Evolutionary conservation across 2,888 invertebrate genomes (phyloP).

Genomic region (Cremastinae sp.): DNA sequence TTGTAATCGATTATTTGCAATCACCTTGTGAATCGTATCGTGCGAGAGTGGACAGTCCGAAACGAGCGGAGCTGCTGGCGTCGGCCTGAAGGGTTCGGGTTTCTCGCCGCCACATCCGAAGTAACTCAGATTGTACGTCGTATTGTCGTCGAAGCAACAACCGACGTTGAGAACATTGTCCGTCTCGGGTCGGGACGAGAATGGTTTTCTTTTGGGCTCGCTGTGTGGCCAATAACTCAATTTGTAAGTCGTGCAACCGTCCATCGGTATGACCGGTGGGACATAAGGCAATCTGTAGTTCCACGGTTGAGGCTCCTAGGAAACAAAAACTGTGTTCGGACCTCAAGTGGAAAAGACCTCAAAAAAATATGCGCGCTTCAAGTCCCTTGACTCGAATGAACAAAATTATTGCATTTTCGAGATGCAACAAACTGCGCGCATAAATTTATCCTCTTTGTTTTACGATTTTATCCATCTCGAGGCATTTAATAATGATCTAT

Average conservation of each 20-base stretch:
- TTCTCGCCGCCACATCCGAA: conserved; percentile 72
- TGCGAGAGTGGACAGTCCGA: conserved; percentile 71
- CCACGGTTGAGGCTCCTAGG: conserved; percentile 72
- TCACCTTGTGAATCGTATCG: conserved; percentile 73
- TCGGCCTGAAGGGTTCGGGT: conserved; percentile 65
- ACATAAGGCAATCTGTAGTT: conserved; percentile 65
- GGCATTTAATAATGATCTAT: no score
- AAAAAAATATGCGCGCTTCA: no score
- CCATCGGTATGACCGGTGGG: conserved; percentile 70
- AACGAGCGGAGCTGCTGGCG: conserved; percentile 63
- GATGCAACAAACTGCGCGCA: no score
- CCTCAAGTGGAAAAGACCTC: no score
- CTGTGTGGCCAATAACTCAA: conserved; percentile 76
- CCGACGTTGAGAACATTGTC: conserved; percentile 73
- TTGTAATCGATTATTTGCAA: not conserved
- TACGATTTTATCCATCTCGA: no score
- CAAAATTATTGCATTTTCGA: no score
- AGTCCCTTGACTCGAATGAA: no score
- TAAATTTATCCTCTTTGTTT: no score
- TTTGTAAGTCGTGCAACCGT: conserved; percentile 74
- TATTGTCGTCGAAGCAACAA: conserved; percentile 74
- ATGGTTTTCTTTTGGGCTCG: conserved; percentile 66
- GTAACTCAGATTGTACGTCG: conserved; percentile 76
- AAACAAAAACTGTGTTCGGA: no score
- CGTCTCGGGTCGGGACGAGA: conserved; percentile 54